These are phyloP conservation scores for Zeuzera pyrina DNA, from an alignment of 2,888 invertebrate genomes.

Conservation along the genomic window DNA sequence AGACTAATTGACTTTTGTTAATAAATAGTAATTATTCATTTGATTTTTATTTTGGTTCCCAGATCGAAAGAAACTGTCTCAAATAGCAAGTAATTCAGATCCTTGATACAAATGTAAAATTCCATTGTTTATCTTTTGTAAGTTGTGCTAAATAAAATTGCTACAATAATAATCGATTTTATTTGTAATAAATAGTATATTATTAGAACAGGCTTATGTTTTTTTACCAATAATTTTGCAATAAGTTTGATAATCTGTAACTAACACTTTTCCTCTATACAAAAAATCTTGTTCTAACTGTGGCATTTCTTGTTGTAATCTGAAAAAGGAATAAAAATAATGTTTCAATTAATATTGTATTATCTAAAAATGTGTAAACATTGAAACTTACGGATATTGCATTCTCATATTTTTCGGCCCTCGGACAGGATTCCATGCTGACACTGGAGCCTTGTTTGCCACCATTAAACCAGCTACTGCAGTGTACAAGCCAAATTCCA, in stretches of 20 bases:
- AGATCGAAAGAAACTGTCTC: conserved; percentile 60
- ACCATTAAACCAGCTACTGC: conserved; percentile 81
- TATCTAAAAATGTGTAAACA: background rate
- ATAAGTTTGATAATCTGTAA: conserved; percentile 59
- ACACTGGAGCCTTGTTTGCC: conserved; percentile 76
- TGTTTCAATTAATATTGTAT: background rate
- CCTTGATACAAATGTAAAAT: conserved; percentile 3
- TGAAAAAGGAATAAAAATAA: conserved; percentile 24
- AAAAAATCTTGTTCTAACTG: conserved; percentile 45
- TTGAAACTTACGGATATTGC: conserved; percentile 52
- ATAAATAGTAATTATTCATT: conserved; percentile 47
- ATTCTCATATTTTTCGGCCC: conserved; percentile 65
- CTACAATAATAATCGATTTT: background rate
- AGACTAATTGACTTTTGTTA: conserved; percentile 33
- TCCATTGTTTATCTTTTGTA: conserved; percentile 4
- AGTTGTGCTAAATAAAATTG: conserved; percentile 5
- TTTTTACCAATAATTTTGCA: conserved; percentile 60
- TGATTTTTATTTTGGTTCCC: conserved; percentile 45
- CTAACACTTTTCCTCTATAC: conserved; percentile 58
- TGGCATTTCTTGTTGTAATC: conserved; percentile 39
- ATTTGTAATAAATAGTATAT: conserved; percentile 5
- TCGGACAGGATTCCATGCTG: conserved; percentile 82
- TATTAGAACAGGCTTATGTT: conserved; percentile 18
- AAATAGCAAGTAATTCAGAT: conserved; percentile 23
- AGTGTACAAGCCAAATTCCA: conserved; percentile 75